Evolutionary conservation across 2,113 vertebrate genomes (phyloP), one percentile per base, ranked within the genome.

Genomic region (Cyanistes caeruleus): DNA sequence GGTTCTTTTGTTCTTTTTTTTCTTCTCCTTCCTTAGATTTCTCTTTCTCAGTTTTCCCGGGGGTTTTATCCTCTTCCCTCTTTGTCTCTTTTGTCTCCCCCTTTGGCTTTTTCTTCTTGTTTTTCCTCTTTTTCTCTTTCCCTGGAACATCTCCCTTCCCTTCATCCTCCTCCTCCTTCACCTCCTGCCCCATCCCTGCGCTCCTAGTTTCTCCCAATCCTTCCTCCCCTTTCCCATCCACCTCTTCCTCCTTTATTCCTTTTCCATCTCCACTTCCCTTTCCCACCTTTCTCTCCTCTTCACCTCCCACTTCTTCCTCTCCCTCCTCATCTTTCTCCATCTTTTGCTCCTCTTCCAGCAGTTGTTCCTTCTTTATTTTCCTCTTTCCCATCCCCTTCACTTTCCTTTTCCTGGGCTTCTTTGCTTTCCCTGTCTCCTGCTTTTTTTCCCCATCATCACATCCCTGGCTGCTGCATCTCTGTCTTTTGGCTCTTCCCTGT

Each of bases 31-130:
- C 95, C 51, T 82, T 65, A 7, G 43, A 46, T 79, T 84, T 89
- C 52, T 60, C 90, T 75, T 93, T 93, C 37, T 0, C 13, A 2
- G 16, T 80, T 46, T 75, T 63, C 11, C 27, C 20, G 0, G 1
- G 3, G 0, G 15, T 14, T 4, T 67, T 49, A 1, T 65, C n/a
- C 13, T 79, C 83, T 48, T 67, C 46, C 2, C 2, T 25, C 3
- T 28, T 30, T 1, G 43, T 59, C 43, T 73, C 28, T 63, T 68
- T 11, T 3, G 0, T 15, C 35, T 37, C 37, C 23, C 4, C 17
- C 28, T 90, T 33, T 12, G 18, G 3, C 4, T 89, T 92, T 78
- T 84, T 78, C 31, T 35, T 35, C 30, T 56, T 84, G 2, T 7
- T 27, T 77, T 67, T 70, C 59, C 0, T 2, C 53, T 84, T 77